Conservation (phyloP, 2,113 vertebrate genomes). For the Uropsilus gracilis region DNA sequence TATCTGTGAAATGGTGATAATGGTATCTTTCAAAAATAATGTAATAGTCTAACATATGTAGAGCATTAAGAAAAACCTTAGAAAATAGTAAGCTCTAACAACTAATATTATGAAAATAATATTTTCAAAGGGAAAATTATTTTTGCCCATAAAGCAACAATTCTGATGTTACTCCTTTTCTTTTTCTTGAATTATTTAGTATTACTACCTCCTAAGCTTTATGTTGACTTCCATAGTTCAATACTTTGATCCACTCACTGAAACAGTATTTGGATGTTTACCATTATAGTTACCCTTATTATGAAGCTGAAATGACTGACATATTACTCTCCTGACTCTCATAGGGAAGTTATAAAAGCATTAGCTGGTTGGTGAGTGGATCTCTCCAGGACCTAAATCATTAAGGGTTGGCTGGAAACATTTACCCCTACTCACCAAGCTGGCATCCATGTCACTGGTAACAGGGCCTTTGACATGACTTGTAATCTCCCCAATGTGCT, state of each 20-base stretch:
- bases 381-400: neutral
- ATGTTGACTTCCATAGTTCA: neutral
- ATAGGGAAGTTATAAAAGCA: neutral
- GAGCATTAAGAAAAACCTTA: neutral
- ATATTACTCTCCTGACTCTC: neutral
- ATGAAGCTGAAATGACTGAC: neutral
- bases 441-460: neutral
- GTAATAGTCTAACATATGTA: neutral
- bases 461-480: neutral
- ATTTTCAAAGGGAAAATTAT: neutral
- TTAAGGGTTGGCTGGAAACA: neutral
- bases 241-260: neutral
- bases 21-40: neutral
- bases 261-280: neutral
- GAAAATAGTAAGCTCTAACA: neutral
- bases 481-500: neutral
- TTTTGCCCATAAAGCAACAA: neutral
- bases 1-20: neutral
- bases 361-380: neutral
- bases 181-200: neutral
- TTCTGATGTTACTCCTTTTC: neutral
- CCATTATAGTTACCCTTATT: neutral
- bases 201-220: neutral
- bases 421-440: rapidly evolving
- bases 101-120: neutral